A percentile compares a stretch with the other conserved stretches of the same genome.
Conservation (phyloP, 2,888 invertebrate species). For the Caenorhabditis zanzibari region DNA sequence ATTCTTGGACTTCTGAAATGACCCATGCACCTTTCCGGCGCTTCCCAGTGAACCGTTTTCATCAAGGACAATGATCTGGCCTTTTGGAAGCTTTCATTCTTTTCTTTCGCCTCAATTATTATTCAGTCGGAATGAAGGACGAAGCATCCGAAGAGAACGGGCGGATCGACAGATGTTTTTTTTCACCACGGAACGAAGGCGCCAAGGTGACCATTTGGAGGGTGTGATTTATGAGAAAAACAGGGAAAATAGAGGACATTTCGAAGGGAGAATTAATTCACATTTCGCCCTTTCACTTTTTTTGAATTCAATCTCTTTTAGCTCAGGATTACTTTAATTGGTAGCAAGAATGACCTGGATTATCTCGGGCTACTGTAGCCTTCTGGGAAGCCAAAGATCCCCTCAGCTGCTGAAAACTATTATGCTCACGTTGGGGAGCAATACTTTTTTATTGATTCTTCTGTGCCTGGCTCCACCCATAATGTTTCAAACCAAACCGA, state of each 20-base stretch:
- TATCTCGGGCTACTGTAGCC: neutral
- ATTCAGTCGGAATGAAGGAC: constrained; percentile 31
- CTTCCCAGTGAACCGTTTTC: too few relatives aligned
- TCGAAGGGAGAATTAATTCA: constrained; percentile 12
- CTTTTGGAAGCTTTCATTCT: neutral
- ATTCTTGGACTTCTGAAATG: too few relatives aligned
- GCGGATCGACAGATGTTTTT: constrained; percentile 46
- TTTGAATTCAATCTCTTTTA: neutral
- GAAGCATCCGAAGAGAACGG: neutral
- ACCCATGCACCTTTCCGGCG: too few relatives aligned
- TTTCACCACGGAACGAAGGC: constrained; percentile 22
- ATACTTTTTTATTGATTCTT: neutral
- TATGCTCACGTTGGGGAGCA: too few relatives aligned
- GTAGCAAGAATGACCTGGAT: neutral
- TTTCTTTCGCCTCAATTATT: constrained; percentile 25
- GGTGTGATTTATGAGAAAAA: constrained; percentile 58
- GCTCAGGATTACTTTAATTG: constrained; percentile 10
- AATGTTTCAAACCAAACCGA: constrained; percentile 11
- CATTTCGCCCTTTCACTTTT: constrained; percentile 26
- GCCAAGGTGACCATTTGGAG: constrained; percentile 59
- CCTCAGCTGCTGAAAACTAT: too few relatives aligned
- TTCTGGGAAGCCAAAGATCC: neutral
- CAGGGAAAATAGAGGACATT: constrained; percentile 7
- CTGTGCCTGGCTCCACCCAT: neutral
- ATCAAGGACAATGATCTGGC: neutral